Percentiles rank a stretch among this genome's conserved stretches.
phyloP scores from a whole-genome alignment of 2,113 vertebrate species.

The Tyrannus savana region DNA sequence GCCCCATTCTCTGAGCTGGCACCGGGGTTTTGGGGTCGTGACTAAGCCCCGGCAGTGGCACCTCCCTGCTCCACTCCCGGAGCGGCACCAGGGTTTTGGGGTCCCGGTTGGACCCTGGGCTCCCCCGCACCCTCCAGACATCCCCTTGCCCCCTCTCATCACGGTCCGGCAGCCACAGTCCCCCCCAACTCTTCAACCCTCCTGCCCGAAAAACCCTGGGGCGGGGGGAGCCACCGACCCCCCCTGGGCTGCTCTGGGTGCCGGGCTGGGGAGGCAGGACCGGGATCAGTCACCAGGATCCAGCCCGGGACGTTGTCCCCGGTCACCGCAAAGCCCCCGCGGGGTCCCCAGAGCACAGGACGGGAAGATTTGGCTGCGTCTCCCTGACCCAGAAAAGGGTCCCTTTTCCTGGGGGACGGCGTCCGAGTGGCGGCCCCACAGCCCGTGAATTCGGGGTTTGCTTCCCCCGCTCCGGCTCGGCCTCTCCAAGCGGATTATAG shows the following conservation, averaged over 20 bases:
- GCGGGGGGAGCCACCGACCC: background rate
- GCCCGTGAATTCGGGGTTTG: background rate
- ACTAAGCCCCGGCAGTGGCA: background rate
- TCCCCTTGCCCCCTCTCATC: fast-evolving
- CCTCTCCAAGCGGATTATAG: background rate
- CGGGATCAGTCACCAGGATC: background rate
- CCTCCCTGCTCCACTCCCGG: background rate
- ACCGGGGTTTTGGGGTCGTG: background rate
- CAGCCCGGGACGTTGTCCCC: background rate
- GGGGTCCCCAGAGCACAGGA: too few relatives aligned
- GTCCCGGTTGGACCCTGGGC: background rate
- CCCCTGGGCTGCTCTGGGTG: background rate
- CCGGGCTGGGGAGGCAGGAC: background rate
- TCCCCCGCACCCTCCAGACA: background rate
- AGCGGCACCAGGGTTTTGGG: background rate
- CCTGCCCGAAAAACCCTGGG: background rate
- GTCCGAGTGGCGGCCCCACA: fast-evolving
- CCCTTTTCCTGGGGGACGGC: fast-evolving
- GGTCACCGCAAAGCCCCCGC: fast-evolving
- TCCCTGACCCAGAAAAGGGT: background rate
- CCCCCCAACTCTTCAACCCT: fast-evolving
- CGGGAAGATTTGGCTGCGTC: fast-evolving
- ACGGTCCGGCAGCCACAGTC: background rate
- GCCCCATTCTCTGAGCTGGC: background rate
- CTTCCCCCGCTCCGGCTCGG: fast-evolving